Conservation (phyloP, 2,888 invertebrate genomes). For the Petrolisthes manimaculis region DNA sequence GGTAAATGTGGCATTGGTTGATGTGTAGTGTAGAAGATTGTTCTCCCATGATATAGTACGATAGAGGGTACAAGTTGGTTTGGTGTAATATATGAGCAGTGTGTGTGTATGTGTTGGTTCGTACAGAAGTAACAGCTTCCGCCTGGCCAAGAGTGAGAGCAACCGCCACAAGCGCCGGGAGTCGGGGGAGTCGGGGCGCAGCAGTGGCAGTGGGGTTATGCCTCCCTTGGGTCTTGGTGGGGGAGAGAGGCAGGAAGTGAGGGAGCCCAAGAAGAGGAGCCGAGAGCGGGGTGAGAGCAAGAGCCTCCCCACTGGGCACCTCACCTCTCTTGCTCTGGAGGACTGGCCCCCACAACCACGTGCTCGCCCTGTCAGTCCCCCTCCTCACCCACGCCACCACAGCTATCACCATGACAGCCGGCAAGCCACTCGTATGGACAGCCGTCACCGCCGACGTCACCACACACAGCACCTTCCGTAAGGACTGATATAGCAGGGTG, state of each 20-base stretch:
- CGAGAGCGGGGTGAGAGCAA: constrained; percentile 49
- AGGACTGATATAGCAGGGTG: constrained; percentile 21
- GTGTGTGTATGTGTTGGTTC: constrained; percentile 2
- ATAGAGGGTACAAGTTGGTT: no score
- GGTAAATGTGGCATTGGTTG: no score
- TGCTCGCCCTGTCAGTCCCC: neutral
- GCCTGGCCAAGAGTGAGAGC: constrained; percentile 29
- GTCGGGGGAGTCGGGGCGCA: constrained; percentile 34
- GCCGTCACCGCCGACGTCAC: constrained; percentile 53
- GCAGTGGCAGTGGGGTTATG: neutral
- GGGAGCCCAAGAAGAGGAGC: constrained; percentile 28
- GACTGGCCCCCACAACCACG: constrained; percentile 39
- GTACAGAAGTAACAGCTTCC: constrained; percentile 48
- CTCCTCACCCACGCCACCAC: constrained; percentile 21
- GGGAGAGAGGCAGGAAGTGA: constrained; percentile 23
- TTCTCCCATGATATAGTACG: no score
- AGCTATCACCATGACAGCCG: constrained; percentile 52
- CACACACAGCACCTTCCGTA: constrained; percentile 57
- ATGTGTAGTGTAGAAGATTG: no score
- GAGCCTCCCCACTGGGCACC: constrained; percentile 55
- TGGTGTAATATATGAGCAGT: no score
- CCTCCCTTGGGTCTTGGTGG: constrained; percentile 26
- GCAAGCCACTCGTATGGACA: constrained; percentile 16
- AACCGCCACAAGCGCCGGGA: constrained; percentile 40
- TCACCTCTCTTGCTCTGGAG: constrained; percentile 31